phyloP scores from a whole-genome alignment of 2,797 vertebrate species.

The Chloroceryle amazona region DNA sequence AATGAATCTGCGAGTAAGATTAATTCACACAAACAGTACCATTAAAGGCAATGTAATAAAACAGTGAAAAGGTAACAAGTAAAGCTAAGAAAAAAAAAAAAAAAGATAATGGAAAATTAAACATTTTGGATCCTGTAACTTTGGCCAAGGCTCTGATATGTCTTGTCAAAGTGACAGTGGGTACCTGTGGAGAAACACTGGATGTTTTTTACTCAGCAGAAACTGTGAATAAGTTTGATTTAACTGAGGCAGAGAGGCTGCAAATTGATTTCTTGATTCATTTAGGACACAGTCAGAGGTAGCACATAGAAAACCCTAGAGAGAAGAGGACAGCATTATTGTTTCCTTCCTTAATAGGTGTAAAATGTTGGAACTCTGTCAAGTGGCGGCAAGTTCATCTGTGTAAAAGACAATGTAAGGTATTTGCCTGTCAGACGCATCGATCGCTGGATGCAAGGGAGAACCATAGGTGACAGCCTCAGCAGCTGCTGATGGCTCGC shows the following conservation, averaged over 20 bases:
- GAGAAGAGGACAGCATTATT: conserved; percentile 28
- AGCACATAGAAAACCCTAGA: conserved; percentile 24
- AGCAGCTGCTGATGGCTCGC: neutral
- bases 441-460: neutral
- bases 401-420: neutral
- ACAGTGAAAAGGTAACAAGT: neutral
- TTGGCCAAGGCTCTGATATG: neutral
- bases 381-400: conserved; percentile 21
- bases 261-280: conserved; percentile 71
- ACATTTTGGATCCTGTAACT: neutral
- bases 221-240: conserved; percentile 58
- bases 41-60: neutral
- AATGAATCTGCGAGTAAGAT: neutral
- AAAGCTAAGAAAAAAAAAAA: neutral
- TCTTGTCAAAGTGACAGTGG: neutral
- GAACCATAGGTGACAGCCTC: neutral
- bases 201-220: conserved; percentile 28
- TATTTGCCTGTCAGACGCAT: neutral
- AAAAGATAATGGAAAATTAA: neutral
- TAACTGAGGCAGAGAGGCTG: conserved; percentile 48
- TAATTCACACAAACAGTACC: neutral
- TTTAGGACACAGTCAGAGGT: conserved; percentile 53
- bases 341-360: conserved; percentile 51
- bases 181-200: neutral
- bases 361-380: conserved; percentile 20